Evolutionary conservation across 2,888 invertebrate genomes (phyloP).

Genomic region (Nymphalis urticae): DNA sequence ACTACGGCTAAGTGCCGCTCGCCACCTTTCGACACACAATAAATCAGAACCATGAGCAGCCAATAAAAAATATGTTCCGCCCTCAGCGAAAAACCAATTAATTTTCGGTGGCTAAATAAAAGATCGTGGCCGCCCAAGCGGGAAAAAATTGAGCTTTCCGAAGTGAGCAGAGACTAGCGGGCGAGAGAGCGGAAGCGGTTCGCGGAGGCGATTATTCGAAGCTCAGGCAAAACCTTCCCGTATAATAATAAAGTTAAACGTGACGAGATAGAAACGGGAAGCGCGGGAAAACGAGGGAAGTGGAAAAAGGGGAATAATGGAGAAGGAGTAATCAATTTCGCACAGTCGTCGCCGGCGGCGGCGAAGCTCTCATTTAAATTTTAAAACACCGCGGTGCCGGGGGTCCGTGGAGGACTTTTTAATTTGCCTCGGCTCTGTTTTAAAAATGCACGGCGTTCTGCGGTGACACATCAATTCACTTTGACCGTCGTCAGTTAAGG

Average conservation of each 20-base stretch:
- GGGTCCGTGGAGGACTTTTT: slow-evolving; percentile 77
- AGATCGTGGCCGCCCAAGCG: slow-evolving; percentile 72
- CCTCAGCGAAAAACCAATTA: slow-evolving; percentile 82
- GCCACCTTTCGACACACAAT: slow-evolving; percentile 81
- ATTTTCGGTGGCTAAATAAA: slow-evolving; percentile 79
- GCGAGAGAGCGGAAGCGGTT: slow-evolving; percentile 41
- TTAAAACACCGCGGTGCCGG: slow-evolving; percentile 76
- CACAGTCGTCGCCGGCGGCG: slow-evolving; percentile 73
- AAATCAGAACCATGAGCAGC: slow-evolving; percentile 79
- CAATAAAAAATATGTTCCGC: slow-evolving; percentile 81
- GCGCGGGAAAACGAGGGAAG: slow-evolving; percentile 69
- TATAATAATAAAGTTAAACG: slow-evolving; percentile 77
- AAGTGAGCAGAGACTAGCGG: slow-evolving; percentile 40
- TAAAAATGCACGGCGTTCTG: slow-evolving; percentile 77
- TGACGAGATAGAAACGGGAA: slow-evolving; percentile 70
- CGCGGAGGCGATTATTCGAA: slow-evolving; percentile 18
- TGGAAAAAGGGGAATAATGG: slow-evolving; percentile 80
- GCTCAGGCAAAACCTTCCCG: slow-evolving; percentile 44
- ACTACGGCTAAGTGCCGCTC: slow-evolving; percentile 78
- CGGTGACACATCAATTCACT: slow-evolving; percentile 79
- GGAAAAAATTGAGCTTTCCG: slow-evolving; percentile 58
- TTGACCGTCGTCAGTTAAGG: slow-evolving; percentile 64
- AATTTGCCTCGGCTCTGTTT: slow-evolving; percentile 74
- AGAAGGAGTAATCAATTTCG: slow-evolving; percentile 81
- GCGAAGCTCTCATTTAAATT: slow-evolving; percentile 78